Evolutionary conservation across 2,113 vertebrate genomes (phyloP).

Genomic region (Entelurus aequoreus): DNA sequence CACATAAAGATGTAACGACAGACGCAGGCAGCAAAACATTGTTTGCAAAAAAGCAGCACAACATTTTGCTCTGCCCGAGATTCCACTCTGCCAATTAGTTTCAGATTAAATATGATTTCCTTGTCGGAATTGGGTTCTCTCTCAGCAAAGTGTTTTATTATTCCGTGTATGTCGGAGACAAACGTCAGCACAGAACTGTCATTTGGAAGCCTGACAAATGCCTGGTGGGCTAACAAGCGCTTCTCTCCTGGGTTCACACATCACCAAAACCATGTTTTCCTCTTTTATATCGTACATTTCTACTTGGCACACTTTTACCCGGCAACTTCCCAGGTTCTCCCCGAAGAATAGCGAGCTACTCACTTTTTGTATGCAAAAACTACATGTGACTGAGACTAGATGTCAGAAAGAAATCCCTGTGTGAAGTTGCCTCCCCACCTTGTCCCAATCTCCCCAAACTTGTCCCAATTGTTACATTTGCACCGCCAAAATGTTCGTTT

Average conservation of each 20-base stretch:
- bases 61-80: neutral
- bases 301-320: conserved; percentile 5
- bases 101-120: conserved; percentile 2
- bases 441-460: too few relatives aligned
- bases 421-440: too few relatives aligned
- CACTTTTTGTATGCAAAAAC: neutral
- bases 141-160: neutral
- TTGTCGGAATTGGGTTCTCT: neutral
- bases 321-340: conserved; percentile 6
- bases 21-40: conserved; percentile 6
- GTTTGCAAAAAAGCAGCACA: neutral
- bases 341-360: neutral
- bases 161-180: neutral
- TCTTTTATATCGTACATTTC: conserved; percentile 2
- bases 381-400: too few relatives aligned
- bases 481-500: too few relatives aligned
- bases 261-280: conserved; percentile 5
- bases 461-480: too few relatives aligned
- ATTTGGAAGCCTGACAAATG: neutral
- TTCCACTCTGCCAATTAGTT: neutral
- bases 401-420: too few relatives aligned
- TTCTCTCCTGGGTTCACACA: neutral
- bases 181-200: conserved; percentile 2
- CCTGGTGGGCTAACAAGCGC: neutral
- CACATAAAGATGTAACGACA: neutral